Conservation (phyloP, 2,888 invertebrate species). For the Incurvaria masculella region DNA sequence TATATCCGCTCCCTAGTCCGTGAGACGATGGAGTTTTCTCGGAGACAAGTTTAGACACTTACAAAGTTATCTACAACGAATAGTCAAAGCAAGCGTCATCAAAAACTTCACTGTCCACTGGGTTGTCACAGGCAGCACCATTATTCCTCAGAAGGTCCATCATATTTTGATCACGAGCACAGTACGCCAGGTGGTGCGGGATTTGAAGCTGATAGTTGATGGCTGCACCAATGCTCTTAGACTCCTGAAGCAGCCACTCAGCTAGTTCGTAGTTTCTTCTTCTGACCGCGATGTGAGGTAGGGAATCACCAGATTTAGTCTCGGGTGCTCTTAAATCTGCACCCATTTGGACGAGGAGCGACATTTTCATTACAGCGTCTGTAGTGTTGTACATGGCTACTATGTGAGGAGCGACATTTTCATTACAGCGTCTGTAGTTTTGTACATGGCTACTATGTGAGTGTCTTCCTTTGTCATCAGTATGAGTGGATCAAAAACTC, state of each 20-base stretch:
- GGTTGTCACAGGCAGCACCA: background rate
- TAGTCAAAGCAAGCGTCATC: background rate
- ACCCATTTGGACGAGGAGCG: slow-evolving; percentile 1
- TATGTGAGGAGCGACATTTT: slow-evolving; percentile 1
- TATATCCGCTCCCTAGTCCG: too few species aligned
- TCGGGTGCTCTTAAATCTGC: too few species aligned
- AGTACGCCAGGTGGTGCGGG: slow-evolving; percentile 1
- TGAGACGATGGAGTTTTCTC: too few species aligned
- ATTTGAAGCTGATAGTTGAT: too few species aligned
- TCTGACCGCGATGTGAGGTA: too few species aligned
- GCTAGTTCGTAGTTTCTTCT: too few species aligned
- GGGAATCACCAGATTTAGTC: too few species aligned
- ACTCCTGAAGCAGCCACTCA: too few species aligned
- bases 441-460: slow-evolving; percentile 1
- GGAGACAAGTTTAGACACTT: background rate
- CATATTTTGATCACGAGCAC: background rate
- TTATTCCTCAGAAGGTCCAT: slow-evolving; percentile 1
- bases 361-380: slow-evolving; percentile 1
- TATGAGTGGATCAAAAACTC: too few species aligned
- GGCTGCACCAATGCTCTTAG: too few species aligned
- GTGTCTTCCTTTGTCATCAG: background rate
- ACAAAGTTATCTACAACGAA: background rate
- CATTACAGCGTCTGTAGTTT: slow-evolving; percentile 1
- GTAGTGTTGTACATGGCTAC: slow-evolving; percentile 1
- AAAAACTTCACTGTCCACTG: background rate